Evolutionary conservation across 2,113 vertebrate species (phyloP).

Genomic region (Centropristis striata): DNA sequence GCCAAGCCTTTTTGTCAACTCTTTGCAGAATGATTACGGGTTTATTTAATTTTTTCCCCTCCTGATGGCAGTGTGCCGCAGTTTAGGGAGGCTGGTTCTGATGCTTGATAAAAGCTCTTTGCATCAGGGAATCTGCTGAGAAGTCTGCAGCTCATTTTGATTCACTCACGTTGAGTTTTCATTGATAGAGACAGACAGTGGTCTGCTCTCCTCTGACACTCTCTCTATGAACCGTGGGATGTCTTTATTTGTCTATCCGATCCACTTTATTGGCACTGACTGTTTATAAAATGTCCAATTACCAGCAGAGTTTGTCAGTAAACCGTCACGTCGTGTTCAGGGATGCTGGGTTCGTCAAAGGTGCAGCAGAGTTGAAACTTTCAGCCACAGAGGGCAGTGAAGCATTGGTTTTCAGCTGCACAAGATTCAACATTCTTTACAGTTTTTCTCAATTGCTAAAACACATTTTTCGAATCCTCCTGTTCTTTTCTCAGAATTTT

Average conservation of each 20-base stretch:
- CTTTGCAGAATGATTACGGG: constrained; percentile 30
- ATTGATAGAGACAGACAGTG: background rate
- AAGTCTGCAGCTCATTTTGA: constrained; percentile 2
- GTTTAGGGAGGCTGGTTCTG: constrained; percentile 27
- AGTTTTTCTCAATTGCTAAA: too few species aligned
- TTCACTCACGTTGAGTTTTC: background rate
- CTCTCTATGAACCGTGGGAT: background rate
- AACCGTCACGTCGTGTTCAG: too few species aligned
- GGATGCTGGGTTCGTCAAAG: too few species aligned
- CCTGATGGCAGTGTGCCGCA: constrained; percentile 12
- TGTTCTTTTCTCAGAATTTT: too few species aligned
- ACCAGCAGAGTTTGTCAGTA: background rate
- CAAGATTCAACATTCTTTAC: too few species aligned
- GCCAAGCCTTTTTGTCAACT: constrained; percentile 42
- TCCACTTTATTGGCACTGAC: background rate
- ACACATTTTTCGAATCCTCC: too few species aligned
- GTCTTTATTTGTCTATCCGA: background rate
- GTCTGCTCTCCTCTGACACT: background rate
- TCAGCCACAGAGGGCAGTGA: too few species aligned
- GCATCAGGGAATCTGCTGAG: constrained; percentile 13
- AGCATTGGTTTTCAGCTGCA: too few species aligned
- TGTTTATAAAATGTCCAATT: background rate
- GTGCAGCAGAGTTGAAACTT: too few species aligned
- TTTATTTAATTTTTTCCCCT: constrained; percentile 18
- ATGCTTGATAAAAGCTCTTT: constrained; percentile 11